These are phyloP conservation scores for Malurus elegans DNA, from an alignment of 2,113 vertebrate genomes.

Conservation along the genomic window DNA sequence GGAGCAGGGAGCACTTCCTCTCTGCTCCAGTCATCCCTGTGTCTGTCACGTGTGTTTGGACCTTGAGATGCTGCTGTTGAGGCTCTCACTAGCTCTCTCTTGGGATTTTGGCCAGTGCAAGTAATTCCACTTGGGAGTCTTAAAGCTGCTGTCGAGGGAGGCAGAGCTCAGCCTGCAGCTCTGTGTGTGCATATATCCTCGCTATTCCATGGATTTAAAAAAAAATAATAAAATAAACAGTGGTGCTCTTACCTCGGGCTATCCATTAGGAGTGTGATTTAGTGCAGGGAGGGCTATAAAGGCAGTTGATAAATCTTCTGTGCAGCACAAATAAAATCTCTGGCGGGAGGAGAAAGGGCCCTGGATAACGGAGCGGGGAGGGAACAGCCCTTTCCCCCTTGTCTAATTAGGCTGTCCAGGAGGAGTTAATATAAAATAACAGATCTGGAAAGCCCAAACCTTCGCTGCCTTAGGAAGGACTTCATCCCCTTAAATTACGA, in stretches of 20 bases:
- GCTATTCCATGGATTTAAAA: slow-evolving; percentile 11
- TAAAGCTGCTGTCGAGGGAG: background rate
- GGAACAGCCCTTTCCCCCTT: background rate
- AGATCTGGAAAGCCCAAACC: background rate
- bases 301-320: slow-evolving; percentile 36
- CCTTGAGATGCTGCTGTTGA: background rate
- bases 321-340: slow-evolving; percentile 42
- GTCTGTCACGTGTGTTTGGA: background rate
- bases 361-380: background rate
- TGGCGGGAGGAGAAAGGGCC: background rate
- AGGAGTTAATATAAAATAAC: slow-evolving; percentile 29
- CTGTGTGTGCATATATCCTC: background rate
- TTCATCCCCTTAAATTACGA: slow-evolving; percentile 50
- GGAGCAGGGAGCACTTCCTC: background rate
- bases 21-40: background rate
- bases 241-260: slow-evolving; percentile 47
- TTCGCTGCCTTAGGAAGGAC: background rate
- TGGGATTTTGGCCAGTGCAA: background rate
- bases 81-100: background rate
- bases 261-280: slow-evolving; percentile 56
- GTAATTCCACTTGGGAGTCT: background rate
- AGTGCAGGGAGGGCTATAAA: slow-evolving; percentile 47
- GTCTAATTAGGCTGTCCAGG: background rate
- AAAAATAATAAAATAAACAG: slow-evolving; percentile 32
- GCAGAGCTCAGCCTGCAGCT: slow-evolving; percentile 3